These are phyloP conservation scores for Microplitis demolitor DNA, from an alignment of 1,140 invertebrate genomes.

Conservation along the genomic window DNA sequence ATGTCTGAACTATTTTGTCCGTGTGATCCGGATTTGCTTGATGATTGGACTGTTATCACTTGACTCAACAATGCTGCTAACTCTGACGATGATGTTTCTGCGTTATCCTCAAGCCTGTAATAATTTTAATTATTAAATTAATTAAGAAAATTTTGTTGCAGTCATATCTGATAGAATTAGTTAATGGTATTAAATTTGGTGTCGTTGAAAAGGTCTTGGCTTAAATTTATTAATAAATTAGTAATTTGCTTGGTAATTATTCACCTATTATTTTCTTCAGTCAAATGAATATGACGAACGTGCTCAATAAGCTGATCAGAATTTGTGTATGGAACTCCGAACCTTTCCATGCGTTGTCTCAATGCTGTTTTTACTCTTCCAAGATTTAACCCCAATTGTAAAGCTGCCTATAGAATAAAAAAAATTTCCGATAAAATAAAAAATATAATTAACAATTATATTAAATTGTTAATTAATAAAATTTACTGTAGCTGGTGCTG, in stretches of 20 bases:
- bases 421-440: background rate
- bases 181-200: too few relatives aligned
- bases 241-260: background rate
- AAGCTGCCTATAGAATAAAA: conserved; percentile 60
- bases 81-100: conserved; percentile 39
- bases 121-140: background rate
- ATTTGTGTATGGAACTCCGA: conserved; percentile 65
- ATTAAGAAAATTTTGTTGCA: background rate
- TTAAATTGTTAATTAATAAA: conserved; percentile 3
- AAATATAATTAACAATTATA: background rate
- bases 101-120: conserved; percentile 31
- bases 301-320: conserved; percentile 73
- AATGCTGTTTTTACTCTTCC: conserved; percentile 71
- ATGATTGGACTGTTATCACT: conserved; percentile 33
- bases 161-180: too few relatives aligned
- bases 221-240: background rate
- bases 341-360: conserved; percentile 63
- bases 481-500: conserved; percentile 59
- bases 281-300: conserved; percentile 67
- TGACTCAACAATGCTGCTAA: conserved; percentile 38
- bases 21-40: conserved; percentile 12
- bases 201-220: too few relatives aligned
- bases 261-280: conserved; percentile 62
- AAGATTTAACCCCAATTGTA: conserved; percentile 72
- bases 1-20: conserved; percentile 15